Conservation (phyloP, 2,797 vertebrate genomes). For the Aulostomus chinensis region DNA sequence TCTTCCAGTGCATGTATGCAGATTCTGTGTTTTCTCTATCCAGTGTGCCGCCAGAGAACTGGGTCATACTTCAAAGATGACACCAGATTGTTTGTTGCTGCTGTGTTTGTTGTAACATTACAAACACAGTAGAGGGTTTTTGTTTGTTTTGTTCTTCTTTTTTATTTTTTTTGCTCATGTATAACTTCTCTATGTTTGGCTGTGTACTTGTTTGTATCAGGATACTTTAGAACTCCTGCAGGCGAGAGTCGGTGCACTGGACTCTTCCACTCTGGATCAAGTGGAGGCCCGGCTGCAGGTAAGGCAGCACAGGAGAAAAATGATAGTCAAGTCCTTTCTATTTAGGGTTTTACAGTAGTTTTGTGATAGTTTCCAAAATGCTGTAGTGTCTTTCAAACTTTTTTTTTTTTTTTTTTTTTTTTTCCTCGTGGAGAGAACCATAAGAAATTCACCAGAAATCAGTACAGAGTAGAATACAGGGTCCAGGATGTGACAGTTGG, state of each 20-base stretch:
- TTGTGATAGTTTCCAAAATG: too few species aligned
- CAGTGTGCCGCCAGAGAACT: slow-evolving; percentile 44
- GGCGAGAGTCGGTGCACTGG: slow-evolving; percentile 89
- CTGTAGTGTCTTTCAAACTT: too few species aligned
- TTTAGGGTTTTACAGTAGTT: too few species aligned
- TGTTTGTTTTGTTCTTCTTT: neutral
- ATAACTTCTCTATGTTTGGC: slow-evolving; percentile 1
- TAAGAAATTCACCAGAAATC: too few species aligned
- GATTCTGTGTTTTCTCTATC: slow-evolving; percentile 18
- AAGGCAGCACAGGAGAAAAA: too few species aligned
- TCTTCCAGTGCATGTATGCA: slow-evolving; percentile 4
- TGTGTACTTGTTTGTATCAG: slow-evolving; percentile 62
- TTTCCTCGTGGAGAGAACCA: neutral
- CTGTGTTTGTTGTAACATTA: slow-evolving; percentile 10
- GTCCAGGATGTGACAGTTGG: neutral
- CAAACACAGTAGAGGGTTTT: neutral
- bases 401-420: too few species aligned
- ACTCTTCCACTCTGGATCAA: slow-evolving; percentile 90
- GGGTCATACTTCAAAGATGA: slow-evolving; percentile 49
- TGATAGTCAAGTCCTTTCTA: too few species aligned
- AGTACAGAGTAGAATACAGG: too few species aligned
- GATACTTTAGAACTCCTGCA: slow-evolving; percentile 92
- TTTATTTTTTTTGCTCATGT: neutral
- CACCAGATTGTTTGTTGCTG: slow-evolving; percentile 31
- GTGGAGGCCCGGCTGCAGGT: slow-evolving; percentile 96